Percentiles rank a stretch among this genome's conserved stretches.
phyloP scores from a whole-genome alignment of 2,888 invertebrate species.

The Pseudeuparius sepicola region DNA sequence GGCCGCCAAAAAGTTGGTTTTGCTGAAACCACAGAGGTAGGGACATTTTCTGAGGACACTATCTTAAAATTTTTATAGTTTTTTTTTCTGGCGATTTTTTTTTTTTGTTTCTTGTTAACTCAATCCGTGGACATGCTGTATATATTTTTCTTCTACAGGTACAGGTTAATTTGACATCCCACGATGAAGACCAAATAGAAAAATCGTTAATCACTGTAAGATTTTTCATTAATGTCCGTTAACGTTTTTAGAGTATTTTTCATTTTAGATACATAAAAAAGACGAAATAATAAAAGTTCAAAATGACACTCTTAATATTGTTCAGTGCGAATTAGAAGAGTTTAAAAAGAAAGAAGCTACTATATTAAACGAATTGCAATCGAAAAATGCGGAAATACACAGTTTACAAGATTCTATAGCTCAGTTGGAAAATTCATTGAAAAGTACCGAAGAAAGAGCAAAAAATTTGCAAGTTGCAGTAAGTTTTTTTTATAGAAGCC shows the following conservation, averaged over 20 bases:
- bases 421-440: conserved; percentile 30
- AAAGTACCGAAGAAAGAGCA: conserved; percentile 30
- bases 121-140: too few species aligned
- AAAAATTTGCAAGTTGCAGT: conserved; percentile 35
- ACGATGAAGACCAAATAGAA: too few species aligned
- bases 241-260: too few species aligned
- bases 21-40: conserved; percentile 22
- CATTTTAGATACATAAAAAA: conserved; percentile 20
- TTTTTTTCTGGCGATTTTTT: too few species aligned
- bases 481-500: conserved; percentile 22
- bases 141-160: too few species aligned
- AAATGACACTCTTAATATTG: conserved; percentile 24
- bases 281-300: conserved; percentile 28
- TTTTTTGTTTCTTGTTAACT: too few species aligned
- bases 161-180: too few species aligned
- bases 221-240: too few species aligned
- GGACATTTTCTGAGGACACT: too few species aligned
- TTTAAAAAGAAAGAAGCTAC: conserved; percentile 16
- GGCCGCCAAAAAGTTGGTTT: conserved; percentile 25
- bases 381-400: conserved; percentile 27
- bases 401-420: conserved; percentile 31
- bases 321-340: conserved; percentile 27
- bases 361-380: conserved; percentile 22
- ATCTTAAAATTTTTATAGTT: too few species aligned
- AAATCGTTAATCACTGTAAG: too few species aligned